Base-by-base conservation (phyloP, 2,797 vertebrate species). In the Hapalemur alaotrensis region DNA sequence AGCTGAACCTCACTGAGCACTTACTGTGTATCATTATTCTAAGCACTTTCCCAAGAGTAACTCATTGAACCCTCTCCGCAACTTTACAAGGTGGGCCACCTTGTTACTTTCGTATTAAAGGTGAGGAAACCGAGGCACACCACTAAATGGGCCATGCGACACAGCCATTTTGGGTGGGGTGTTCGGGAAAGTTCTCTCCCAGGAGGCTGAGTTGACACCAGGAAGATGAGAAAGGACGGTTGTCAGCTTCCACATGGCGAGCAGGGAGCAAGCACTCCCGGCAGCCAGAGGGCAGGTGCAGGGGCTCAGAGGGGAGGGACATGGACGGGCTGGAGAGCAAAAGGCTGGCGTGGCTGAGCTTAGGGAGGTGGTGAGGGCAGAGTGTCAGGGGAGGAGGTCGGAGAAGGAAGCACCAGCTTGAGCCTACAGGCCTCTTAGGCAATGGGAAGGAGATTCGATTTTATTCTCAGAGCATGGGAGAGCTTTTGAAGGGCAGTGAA, bases 401-500 rank as follows among this genome's bases (percentile, higher is more conserved):
- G 32, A 72, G 54, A 46, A 87, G 87, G 87, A 52, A 50, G 81
- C 25, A 0, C 28, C 32, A 13, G 22, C 15, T 2, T 0, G 1
- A 38, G 81, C 80, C 65, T 14, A 0, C 15, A 32, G 91, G 32
- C 46, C 50, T 82, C 54, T 38, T 22, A 54, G 61, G 54, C 84
- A 50, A 13, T 11, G 46, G 72, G 72, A 52, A 90, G 84, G 63
- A 95, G 75, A 72, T 72, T 57, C 7, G 32, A 30, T 89, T 95
- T 91, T 79, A 52, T 48, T 46, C 78, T 54, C 38, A 28, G n/a
- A 91, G 91, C 48, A 43, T 7, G 41, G 81, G 92, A 35, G 94
- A 73, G 73, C 13, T 63, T 93, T 86, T 65, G 85, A 80, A 96
- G 70, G 57, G 23, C 78, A 80, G 43, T 22, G 48, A 89, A 86